These are phyloP conservation scores for Mandrillus leucophaeus DNA, from an alignment of 2,113 vertebrate genomes.

Conservation along the genomic window DNA sequence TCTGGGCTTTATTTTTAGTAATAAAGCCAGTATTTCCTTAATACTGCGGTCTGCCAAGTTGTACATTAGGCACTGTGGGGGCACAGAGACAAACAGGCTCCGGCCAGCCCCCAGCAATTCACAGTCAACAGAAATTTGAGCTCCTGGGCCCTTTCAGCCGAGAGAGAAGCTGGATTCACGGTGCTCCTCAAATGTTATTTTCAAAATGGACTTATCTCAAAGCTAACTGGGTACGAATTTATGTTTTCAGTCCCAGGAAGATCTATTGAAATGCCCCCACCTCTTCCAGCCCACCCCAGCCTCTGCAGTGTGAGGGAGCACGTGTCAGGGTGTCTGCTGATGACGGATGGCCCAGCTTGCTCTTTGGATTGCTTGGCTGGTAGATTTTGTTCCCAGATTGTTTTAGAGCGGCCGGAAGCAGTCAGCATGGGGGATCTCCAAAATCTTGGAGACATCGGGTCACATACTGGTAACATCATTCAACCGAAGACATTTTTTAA, in stretches of 20 bases:
- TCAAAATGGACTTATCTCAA: background rate
- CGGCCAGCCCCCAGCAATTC: background rate
- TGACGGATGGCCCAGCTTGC: background rate
- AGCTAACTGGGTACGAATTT: background rate
- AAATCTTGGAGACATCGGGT: background rate
- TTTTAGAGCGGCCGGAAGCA: constrained; percentile 26
- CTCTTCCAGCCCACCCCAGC: background rate
- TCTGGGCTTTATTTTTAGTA: background rate
- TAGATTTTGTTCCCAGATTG: background rate
- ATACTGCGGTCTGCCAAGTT: background rate
- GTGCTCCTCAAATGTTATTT: constrained; percentile 8
- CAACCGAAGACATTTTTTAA: background rate
- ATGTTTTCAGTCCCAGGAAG: background rate
- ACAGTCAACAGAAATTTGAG: background rate
- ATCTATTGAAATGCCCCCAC: background rate
- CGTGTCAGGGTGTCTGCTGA: background rate
- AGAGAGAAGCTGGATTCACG: background rate
- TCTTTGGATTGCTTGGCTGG: constrained; percentile 36
- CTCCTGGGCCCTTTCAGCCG: background rate
- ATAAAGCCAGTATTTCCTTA: constrained; percentile 38
- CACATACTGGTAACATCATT: background rate
- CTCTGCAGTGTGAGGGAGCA: background rate
- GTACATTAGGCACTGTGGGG: background rate
- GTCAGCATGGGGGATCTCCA: background rate
- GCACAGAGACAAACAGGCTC: background rate